Percentiles rank a stretch among this genome's conserved stretches.
Evolutionary conservation across 2,113 vertebrate genomes (phyloP).

Genomic region (Megalops atlanticus): DNA sequence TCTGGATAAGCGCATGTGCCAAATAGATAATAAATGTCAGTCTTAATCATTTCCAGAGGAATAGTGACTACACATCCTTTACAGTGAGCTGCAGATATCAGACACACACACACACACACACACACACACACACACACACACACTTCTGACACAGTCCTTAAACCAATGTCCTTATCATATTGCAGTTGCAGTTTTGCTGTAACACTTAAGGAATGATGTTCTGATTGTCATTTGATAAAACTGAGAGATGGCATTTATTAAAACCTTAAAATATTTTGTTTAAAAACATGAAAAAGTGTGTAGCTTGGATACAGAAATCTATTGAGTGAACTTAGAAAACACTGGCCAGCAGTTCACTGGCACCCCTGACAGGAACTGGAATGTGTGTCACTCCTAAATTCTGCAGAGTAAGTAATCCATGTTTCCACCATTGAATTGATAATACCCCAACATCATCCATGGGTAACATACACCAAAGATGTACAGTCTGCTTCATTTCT

Average conservation of each 20-base stretch:
- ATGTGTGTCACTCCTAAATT: neutral
- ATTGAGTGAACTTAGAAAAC: neutral
- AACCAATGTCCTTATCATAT: neutral
- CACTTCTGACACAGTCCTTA: too few relatives aligned
- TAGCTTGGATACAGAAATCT: too few relatives aligned
- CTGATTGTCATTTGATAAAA: too few relatives aligned
- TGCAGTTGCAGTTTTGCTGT: neutral
- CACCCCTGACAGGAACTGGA: neutral
- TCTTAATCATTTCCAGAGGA: neutral
- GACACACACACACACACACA: neutral
- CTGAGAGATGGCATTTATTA: neutral
- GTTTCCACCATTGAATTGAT: too few relatives aligned
- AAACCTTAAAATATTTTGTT: too few relatives aligned
- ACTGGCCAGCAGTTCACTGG: neutral
- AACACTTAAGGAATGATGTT: neutral
- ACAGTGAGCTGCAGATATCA: too few relatives aligned
- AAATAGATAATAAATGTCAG: neutral
- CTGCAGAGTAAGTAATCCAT: neutral
- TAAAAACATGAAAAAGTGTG: too few relatives aligned
- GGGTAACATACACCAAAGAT: too few relatives aligned
- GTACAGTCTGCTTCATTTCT: too few relatives aligned
- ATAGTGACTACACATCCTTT: neutral
- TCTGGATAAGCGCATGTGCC: too few relatives aligned
- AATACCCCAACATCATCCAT: too few relatives aligned
- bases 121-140: neutral